Conservation (phyloP, 2,113 vertebrate species). For the Corythornis cristatus region DNA sequence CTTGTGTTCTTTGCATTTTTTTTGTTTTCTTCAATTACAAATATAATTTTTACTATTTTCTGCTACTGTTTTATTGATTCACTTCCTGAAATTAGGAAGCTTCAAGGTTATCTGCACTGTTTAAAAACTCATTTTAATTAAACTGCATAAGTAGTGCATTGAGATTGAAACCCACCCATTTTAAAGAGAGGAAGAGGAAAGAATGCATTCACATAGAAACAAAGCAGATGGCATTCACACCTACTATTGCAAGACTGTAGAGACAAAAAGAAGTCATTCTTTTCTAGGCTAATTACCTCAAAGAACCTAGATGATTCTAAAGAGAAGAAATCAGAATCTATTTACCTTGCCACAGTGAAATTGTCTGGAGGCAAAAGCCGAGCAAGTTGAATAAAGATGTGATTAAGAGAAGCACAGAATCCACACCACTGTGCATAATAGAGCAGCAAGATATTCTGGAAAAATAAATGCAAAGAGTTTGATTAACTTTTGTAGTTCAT, state of each 20-base stretch:
- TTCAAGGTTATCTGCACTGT: not conserved
- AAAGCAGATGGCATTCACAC: not conserved
- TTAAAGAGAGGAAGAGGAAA: not conserved
- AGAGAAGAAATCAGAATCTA: not conserved
- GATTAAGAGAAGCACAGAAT: conserved; percentile 93
- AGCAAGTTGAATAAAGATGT: conserved; percentile 91
- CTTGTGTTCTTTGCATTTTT: not conserved
- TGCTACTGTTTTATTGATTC: not conserved
- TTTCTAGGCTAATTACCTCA: not conserved
- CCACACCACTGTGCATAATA: conserved; percentile 97
- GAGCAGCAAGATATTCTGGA: conserved; percentile 90
- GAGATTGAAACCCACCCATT: not conserved
- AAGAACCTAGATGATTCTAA: not conserved
- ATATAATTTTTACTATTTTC: not conserved
- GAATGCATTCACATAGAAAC: not conserved
- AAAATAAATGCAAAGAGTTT: not conserved
- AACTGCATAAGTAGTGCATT: not conserved
- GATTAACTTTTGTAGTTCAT: not conserved
- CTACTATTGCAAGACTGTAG: not conserved
- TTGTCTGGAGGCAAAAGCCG: conserved; percentile 83
- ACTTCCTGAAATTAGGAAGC: not conserved
- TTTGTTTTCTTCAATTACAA: not conserved
- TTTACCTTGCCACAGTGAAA: conserved; percentile 89
- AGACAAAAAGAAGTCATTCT: not conserved
- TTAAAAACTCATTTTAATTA: not conserved